These are phyloP conservation scores for Arnoldichthys spilopterus DNA, from an alignment of 2,797 vertebrate species.

Conservation along the genomic window DNA sequence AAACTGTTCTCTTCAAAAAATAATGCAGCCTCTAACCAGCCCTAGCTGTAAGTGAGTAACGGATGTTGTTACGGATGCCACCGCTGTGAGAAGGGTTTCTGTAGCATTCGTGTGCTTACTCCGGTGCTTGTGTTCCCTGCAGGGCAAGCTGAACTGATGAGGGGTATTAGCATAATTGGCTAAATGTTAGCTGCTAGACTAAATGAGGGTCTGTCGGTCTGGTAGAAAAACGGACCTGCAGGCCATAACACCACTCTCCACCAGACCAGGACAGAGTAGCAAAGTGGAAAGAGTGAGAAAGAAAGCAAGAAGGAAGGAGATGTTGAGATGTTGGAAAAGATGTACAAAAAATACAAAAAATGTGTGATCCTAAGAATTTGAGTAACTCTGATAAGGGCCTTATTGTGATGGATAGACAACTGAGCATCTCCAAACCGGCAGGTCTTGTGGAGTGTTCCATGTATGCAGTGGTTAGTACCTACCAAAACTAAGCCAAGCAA, in stretches of 20 bases:
- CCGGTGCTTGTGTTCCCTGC: conserved; percentile 29
- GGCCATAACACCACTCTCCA: conserved; percentile 25
- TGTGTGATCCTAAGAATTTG: too few species aligned
- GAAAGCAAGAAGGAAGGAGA: not conserved
- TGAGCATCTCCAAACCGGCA: too few species aligned
- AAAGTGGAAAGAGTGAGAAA: conserved; percentile 2
- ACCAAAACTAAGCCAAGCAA: too few species aligned
- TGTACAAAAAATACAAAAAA: too few species aligned
- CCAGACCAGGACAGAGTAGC: conserved; percentile 15
- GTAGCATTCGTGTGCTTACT: conserved; percentile 20
- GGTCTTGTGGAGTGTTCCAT: too few species aligned
- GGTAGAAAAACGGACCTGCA: conserved; percentile 24
- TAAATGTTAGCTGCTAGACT: conserved; percentile 79
- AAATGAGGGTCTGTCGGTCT: conserved; percentile 61
- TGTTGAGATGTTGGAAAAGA: not conserved
- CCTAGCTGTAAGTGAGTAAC: not conserved
- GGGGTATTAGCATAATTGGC: conserved; percentile 81
- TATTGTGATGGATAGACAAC: too few species aligned
- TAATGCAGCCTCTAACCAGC: not conserved
- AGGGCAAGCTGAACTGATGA: conserved; percentile 66
- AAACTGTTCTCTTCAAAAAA: not conserved
- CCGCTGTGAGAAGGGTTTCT: not conserved
- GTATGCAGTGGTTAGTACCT: too few species aligned
- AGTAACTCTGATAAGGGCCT: too few species aligned
- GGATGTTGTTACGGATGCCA: not conserved